A percentile compares a stretch with the other conserved stretches of the same genome.
phyloP scores from a whole-genome alignment of 2,113 vertebrate species.

The Chlamydotis undulata region DNA sequence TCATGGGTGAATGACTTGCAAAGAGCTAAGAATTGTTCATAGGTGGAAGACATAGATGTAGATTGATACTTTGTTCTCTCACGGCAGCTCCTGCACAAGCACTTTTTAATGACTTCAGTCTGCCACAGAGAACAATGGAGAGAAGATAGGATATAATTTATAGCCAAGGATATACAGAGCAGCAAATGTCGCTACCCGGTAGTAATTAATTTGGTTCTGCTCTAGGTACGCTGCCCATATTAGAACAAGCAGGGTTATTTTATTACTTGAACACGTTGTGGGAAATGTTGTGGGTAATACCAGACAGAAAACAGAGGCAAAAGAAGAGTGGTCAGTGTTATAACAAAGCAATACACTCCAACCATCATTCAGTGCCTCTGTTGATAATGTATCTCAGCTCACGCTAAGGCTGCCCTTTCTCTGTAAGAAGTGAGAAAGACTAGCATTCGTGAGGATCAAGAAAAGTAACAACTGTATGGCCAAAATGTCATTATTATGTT shows the following conservation, averaged over 20 bases:
- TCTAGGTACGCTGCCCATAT: neutral
- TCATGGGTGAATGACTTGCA: constrained; percentile 31
- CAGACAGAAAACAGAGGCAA: neutral
- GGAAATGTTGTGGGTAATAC: neutral
- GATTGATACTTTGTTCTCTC: neutral
- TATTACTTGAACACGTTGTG: neutral
- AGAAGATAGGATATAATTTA: neutral
- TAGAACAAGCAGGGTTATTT: neutral
- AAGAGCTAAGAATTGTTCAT: neutral
- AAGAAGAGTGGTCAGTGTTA: neutral
- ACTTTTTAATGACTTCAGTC: constrained; percentile 22
- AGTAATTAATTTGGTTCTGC: neutral
- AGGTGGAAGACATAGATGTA: neutral
- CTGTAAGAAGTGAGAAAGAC: neutral
- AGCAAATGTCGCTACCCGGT: neutral
- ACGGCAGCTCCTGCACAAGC: neutral
- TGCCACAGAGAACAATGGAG: neutral
- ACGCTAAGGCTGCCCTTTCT: neutral
- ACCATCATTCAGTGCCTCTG: rapidly evolving
- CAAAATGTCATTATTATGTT: neutral
- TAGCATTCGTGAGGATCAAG: neutral
- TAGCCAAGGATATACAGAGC: neutral
- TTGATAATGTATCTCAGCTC: neutral
- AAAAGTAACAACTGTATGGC: neutral
- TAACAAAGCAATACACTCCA: neutral